Percentiles rank a stretch among this genome's conserved stretches.
These are phyloP conservation scores for Connochaetes taurinus DNA, from an alignment of 2,113 vertebrate genomes.

Conservation along the genomic window DNA sequence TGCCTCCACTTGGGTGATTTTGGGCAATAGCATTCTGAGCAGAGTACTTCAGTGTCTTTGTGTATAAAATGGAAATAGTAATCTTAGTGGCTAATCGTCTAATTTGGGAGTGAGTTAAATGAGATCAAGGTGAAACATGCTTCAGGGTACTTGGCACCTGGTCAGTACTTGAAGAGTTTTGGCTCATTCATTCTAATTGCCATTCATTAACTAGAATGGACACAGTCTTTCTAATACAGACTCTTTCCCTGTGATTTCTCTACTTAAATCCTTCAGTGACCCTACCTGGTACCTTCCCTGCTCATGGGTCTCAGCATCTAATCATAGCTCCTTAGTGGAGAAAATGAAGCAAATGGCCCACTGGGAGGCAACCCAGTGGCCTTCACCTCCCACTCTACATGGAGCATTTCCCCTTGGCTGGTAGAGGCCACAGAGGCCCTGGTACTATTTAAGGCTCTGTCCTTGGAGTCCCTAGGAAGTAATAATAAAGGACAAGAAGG, in stretches of 20 bases:
- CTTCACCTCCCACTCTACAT: neutral
- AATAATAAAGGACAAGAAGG: neutral
- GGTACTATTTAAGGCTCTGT: neutral
- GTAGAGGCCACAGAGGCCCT: neutral
- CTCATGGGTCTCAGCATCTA: neutral
- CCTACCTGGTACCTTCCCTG: rapidly evolving
- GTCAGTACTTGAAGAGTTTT: neutral
- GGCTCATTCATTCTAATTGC: neutral
- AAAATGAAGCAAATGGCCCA: neutral
- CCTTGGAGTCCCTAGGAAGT: neutral
- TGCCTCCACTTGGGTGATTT: neutral
- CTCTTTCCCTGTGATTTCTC: neutral
- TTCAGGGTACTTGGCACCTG: neutral
- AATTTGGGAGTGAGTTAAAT: neutral
- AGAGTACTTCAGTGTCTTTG: neutral
- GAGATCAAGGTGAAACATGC: neutral
- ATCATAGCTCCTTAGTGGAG: neutral
- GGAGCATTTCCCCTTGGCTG: neutral
- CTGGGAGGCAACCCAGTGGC: neutral
- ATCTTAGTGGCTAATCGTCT: neutral
- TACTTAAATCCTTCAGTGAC: neutral
- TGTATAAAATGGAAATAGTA: neutral
- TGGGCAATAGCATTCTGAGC: neutral
- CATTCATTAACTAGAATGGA: neutral
- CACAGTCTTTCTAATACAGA: neutral